phyloP scores from a whole-genome alignment of 2,113 vertebrate species.

The Bos javanicus region DNA sequence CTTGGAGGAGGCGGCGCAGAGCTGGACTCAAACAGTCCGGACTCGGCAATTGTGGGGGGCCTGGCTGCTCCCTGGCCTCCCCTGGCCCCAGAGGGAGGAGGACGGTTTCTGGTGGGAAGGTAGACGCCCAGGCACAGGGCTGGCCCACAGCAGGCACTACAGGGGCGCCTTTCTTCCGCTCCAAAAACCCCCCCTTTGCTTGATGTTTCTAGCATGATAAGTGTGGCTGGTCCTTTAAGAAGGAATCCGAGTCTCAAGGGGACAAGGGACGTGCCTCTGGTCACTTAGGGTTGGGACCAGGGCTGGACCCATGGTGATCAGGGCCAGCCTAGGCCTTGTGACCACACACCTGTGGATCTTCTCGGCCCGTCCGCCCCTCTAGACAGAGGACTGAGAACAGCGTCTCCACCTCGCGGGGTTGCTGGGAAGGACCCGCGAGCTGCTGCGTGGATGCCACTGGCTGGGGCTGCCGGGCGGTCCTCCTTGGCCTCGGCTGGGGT shows the following conservation, averaged over 20 bases:
- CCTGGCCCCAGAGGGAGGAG: neutral
- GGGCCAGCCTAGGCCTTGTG: neutral
- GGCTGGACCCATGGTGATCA: rapidly evolving
- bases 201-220: neutral
- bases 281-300: neutral
- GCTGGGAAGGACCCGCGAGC: neutral
- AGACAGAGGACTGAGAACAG: neutral
- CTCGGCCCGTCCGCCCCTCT: neutral
- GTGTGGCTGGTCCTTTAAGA: neutral
- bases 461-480: neutral
- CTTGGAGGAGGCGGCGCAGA: rapidly evolving
- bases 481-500: neutral
- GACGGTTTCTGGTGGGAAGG: no score
- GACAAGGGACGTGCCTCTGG: neutral
- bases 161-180: rapidly evolving
- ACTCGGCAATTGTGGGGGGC: rapidly evolving
- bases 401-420: rapidly evolving
- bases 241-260: neutral
- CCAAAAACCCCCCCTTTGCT: no score
- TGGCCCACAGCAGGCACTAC: neutral
- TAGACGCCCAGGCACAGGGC: neutral
- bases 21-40: rapidly evolving
- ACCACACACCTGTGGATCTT: rapidly evolving
- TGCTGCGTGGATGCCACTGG: rapidly evolving
- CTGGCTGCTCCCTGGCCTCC: neutral